phyloP scores from a whole-genome alignment of 2,113 vertebrate species.

The Taurulus bubalis region DNA sequence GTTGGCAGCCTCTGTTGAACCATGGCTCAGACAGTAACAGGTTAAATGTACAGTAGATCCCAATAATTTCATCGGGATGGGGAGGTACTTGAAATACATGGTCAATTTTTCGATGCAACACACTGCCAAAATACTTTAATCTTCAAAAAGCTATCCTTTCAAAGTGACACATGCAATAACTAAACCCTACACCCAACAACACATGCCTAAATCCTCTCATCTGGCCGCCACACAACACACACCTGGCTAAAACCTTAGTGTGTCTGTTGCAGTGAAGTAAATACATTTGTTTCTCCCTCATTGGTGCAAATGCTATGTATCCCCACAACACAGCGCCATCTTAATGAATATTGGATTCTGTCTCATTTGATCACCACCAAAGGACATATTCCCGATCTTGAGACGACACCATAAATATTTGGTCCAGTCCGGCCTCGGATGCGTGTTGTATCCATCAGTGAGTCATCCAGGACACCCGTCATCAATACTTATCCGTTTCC shows the following conservation, averaged over 20 bases:
- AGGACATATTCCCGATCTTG: neutral
- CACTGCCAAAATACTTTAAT: neutral
- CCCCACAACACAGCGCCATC: neutral
- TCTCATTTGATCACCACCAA: neutral
- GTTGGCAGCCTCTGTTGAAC: neutral
- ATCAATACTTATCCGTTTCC: constrained; percentile 6
- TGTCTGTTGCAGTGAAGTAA: neutral
- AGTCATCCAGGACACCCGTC: constrained; percentile 4
- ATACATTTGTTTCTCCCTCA: neutral
- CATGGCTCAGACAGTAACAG: neutral
- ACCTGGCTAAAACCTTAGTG: neutral
- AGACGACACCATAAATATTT: neutral
- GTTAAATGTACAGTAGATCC: neutral
- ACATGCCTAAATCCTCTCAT: neutral
- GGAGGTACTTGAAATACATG: neutral
- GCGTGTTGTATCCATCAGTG: neutral
- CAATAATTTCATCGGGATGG: neutral
- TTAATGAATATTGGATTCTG: neutral
- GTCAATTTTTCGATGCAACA: neutral
- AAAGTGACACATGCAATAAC: neutral
- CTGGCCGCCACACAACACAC: neutral
- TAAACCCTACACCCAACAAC: neutral
- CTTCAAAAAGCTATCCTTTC: neutral
- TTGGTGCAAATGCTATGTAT: neutral
- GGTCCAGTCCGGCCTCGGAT: neutral